These are phyloP conservation scores for Conus canariensis DNA, from an alignment of 2,888 invertebrate species.

Conservation along the genomic window DNA sequence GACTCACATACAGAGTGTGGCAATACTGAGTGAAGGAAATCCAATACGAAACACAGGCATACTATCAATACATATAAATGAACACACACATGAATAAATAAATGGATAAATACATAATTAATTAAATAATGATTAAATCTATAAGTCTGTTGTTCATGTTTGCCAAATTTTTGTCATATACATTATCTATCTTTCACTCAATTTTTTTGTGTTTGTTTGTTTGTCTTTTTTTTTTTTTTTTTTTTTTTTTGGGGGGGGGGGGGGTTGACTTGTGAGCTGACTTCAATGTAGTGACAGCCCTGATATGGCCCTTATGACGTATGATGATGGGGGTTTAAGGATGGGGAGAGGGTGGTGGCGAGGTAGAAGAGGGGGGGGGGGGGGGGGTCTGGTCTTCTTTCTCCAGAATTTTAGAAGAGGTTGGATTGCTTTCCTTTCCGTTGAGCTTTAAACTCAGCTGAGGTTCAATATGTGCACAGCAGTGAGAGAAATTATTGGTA, in stretches of 20 bases:
- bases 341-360: neutral
- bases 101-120: too few relatives aligned
- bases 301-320: too few relatives aligned
- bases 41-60: neutral
- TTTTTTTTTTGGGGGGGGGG: neutral
- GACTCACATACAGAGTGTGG: slow-evolving; percentile 1
- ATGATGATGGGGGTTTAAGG: neutral
- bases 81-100: too few relatives aligned
- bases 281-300: too few relatives aligned
- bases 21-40: neutral
- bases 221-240: too few relatives aligned
- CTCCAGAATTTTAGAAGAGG: neutral
- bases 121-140: neutral
- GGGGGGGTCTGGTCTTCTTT: neutral
- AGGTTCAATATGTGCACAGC: neutral
- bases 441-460: neutral
- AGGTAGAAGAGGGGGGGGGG: too few relatives aligned
- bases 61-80: too few relatives aligned
- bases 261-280: neutral
- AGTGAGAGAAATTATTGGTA: neutral
- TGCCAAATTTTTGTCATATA: neutral
- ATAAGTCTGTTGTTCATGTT: neutral
- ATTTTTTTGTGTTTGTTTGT: too few relatives aligned
- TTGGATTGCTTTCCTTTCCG: neutral
- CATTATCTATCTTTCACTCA: too few relatives aligned